Evolutionary conservation across 2,113 vertebrate genomes (phyloP).

Genomic region (Indri indri): DNA sequence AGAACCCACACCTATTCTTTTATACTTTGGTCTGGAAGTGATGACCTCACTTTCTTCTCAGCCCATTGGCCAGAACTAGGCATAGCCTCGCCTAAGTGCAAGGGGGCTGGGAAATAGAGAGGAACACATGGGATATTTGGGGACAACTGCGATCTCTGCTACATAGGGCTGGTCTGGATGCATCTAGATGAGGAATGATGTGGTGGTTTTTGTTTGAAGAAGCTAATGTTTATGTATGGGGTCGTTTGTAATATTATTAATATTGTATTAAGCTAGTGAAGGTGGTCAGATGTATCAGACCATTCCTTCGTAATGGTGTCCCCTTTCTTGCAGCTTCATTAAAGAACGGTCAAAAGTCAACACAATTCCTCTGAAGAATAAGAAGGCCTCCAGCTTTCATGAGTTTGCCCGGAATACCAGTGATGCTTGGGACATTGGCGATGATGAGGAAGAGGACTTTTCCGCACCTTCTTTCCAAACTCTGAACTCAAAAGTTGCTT

Average conservation of each 20-base stretch:
- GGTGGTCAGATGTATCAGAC: background rate
- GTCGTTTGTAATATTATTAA: background rate
- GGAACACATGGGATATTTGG: background rate
- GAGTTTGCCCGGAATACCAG: slow-evolving; percentile 96
- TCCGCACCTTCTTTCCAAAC: slow-evolving; percentile 82
- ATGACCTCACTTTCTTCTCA: background rate
- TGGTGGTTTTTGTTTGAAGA: background rate
- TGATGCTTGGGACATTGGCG: slow-evolving; percentile 96
- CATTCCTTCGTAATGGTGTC: background rate
- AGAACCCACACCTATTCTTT: background rate
- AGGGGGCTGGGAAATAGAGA: background rate
- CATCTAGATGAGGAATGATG: background rate
- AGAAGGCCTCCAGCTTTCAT: slow-evolving; percentile 95
- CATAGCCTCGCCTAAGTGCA: background rate
- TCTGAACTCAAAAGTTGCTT: slow-evolving; percentile 84
- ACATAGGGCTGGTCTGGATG: background rate
- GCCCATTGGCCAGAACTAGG: background rate
- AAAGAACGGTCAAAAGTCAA: slow-evolving; percentile 91
- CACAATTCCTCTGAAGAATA: slow-evolving; percentile 88
- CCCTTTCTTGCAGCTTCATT: slow-evolving; percentile 86
- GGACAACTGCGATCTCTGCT: background rate
- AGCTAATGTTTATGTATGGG: background rate
- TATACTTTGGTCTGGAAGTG: background rate
- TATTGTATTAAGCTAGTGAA: background rate
- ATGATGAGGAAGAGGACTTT: slow-evolving; percentile 91